phyloP scores from a whole-genome alignment of 1,140 invertebrate genomes.

The Pachypeltis micranthus region DNA sequence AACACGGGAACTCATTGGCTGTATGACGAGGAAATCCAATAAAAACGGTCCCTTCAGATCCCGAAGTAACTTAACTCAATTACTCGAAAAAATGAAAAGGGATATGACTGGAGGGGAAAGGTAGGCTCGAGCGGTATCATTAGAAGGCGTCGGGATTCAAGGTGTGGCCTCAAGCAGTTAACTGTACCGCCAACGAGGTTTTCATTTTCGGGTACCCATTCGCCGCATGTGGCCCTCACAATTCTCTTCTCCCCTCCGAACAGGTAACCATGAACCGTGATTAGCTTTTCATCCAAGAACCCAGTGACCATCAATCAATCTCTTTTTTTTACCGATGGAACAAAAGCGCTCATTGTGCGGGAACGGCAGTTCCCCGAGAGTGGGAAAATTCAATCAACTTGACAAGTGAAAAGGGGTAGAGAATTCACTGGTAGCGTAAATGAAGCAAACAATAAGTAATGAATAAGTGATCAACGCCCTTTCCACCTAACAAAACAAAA shows the following conservation, averaged over 20 bases:
- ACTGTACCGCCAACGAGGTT: conserved; percentile 6
- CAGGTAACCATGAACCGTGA: too few species aligned
- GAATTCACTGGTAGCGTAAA: too few species aligned
- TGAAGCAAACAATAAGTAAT: too few species aligned
- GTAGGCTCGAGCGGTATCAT: neutral
- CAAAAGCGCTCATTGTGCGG: neutral
- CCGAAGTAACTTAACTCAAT: neutral
- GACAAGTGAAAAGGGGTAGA: neutral
- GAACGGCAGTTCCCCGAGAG: neutral
- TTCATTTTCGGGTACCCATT: neutral
- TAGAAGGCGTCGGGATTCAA: neutral
- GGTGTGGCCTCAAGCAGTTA: conserved; percentile 9
- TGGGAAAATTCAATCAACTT: neutral
- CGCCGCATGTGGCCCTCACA: neutral
- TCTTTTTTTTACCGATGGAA: neutral
- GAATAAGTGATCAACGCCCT: too few species aligned
- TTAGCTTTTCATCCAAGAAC: neutral
- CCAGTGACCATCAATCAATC: neutral
- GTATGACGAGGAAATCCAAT: neutral
- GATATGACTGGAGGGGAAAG: too few species aligned
- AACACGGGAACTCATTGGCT: too few species aligned
- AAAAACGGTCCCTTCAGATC: neutral
- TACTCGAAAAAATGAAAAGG: neutral
- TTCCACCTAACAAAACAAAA: too few species aligned
- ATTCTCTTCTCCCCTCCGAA: neutral